Evolutionary conservation across 1,140 invertebrate genomes (phyloP).

Genomic region (Diabrotica undecimpunctata): DNA sequence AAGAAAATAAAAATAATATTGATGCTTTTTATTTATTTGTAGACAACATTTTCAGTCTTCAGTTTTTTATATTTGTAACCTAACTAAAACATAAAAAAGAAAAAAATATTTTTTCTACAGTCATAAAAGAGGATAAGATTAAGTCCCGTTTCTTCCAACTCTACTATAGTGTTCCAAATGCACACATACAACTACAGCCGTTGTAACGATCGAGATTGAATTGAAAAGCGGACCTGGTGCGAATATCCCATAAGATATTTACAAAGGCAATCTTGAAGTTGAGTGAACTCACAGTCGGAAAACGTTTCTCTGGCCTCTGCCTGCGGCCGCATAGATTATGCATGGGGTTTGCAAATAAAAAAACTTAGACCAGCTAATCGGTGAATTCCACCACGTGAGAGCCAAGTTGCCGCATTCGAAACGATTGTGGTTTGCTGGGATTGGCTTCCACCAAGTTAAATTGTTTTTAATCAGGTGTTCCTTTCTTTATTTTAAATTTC

Average conservation of each 20-base stretch:
- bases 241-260: slow-evolving; percentile 44
- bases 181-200: slow-evolving; percentile 16
- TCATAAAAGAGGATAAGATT: neutral
- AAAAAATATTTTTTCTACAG: too few relatives aligned
- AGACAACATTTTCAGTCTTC: too few relatives aligned
- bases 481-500: too few relatives aligned
- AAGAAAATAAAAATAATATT: too few relatives aligned
- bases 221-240: slow-evolving; percentile 34
- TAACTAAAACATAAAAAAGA: too few relatives aligned
- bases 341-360: slow-evolving; percentile 34
- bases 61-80: too few relatives aligned
- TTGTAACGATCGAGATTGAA: slow-evolving; percentile 39
- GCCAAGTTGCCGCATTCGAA: too few relatives aligned
- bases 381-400: too few relatives aligned
- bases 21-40: too few relatives aligned
- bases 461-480: too few relatives aligned
- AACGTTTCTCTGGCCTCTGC: slow-evolving; percentile 8
- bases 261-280: slow-evolving; percentile 33
- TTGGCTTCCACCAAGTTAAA: too few relatives aligned
- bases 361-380: slow-evolving; percentile 15
- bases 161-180: neutral
- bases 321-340: slow-evolving; percentile 26
- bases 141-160: slow-evolving; percentile 8
- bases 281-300: neutral
- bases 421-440: too few relatives aligned